Evolutionary conservation across 1,140 invertebrate species (phyloP).

Genomic region (Orius laevigatus): DNA sequence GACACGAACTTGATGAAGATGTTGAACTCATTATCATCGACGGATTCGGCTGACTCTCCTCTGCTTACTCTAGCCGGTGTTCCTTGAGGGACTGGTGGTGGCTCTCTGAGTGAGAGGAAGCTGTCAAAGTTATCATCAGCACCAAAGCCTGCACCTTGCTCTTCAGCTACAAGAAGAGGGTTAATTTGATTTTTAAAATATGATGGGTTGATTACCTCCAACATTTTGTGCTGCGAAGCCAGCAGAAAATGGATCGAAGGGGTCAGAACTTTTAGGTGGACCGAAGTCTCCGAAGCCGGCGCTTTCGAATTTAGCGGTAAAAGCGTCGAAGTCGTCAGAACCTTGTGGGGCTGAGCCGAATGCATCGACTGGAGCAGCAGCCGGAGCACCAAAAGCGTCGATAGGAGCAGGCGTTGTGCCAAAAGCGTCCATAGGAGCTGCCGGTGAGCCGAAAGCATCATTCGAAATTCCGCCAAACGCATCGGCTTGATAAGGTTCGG

Average conservation of each 20-base stretch:
- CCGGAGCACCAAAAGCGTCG: conserved; percentile 17
- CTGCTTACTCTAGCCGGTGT: conserved; percentile 38
- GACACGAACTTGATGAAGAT: conserved; percentile 54
- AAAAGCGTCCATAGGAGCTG: neutral
- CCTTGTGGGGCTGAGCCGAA: neutral
- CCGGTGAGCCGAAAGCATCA: neutral
- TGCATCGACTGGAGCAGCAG: conserved; percentile 7
- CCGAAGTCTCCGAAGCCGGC: conserved; percentile 28
- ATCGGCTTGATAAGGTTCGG: neutral
- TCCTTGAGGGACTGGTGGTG: conserved; percentile 39
- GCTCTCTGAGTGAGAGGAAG: conserved; percentile 63
- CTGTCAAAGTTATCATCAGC: conserved; percentile 62
- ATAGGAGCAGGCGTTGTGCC: conserved; percentile 26
- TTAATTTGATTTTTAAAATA: too few species aligned
- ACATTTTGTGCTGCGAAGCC: conserved; percentile 15
- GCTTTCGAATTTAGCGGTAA: conserved; percentile 67
- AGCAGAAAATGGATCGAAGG: conserved; percentile 27
- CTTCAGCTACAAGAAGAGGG: neutral
- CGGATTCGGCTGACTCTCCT: conserved; percentile 53
- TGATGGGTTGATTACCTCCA: conserved; percentile 15
- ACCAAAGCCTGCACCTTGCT: conserved; percentile 36
- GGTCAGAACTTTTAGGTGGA: conserved; percentile 26
- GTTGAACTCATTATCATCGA: conserved; percentile 56
- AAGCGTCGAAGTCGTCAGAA: conserved; percentile 58
- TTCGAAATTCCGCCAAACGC: too few species aligned